Conservation (phyloP, 2,113 vertebrate genomes). For the Amblyopsis rosae region DNA sequence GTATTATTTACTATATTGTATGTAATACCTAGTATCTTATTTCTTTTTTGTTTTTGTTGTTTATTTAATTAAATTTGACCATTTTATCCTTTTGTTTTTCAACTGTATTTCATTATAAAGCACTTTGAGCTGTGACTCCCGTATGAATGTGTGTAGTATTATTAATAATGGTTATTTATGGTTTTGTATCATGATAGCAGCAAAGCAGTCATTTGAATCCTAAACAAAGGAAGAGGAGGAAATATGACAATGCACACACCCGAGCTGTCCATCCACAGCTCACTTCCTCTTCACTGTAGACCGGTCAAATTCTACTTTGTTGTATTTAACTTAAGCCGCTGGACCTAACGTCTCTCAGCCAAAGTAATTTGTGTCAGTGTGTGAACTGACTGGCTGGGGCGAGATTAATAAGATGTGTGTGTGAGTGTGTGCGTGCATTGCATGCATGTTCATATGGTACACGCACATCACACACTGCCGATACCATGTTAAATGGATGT, state of each 20-base stretch:
- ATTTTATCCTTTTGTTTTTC: background rate
- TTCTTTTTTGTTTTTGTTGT: too few species aligned
- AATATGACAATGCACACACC: conserved; percentile 52
- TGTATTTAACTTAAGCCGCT: background rate
- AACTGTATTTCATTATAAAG: too few species aligned
- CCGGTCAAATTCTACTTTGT: conserved; percentile 22
- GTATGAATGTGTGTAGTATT: too few species aligned
- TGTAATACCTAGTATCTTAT: too few species aligned
- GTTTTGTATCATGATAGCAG: too few species aligned
- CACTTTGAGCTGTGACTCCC: too few species aligned
- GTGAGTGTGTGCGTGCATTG: background rate
- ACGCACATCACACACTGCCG: too few species aligned
- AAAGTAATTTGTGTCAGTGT: conserved; percentile 12
- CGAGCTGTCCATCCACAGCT: conserved; percentile 26
- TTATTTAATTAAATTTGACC: too few species aligned
- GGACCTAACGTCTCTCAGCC: background rate
- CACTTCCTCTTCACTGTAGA: conserved; percentile 51
- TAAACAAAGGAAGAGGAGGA: conserved; percentile 53
- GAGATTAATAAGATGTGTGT: background rate
- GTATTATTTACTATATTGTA: too few species aligned
- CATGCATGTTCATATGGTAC: background rate
- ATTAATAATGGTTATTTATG: too few species aligned
- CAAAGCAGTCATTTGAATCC: conserved; percentile 6
- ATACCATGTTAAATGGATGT: background rate
- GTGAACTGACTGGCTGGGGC: background rate